phyloP scores from a whole-genome alignment of 2,113 vertebrate genomes.

The Pachyramphus minor region DNA sequence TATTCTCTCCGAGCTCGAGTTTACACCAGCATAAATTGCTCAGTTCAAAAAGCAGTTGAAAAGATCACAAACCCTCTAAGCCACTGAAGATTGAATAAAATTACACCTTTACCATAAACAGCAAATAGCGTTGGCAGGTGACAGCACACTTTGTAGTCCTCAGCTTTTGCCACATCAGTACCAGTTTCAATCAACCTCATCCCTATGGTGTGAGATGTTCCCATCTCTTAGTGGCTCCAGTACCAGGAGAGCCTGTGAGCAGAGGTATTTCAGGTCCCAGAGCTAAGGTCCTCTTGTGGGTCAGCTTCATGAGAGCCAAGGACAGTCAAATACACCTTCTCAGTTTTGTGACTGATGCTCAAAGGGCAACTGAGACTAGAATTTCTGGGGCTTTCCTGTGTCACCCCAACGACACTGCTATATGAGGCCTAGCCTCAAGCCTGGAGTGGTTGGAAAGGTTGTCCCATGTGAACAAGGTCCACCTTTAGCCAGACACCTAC shows the following conservation, averaged over 20 bases:
- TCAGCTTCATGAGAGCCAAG: not conserved
- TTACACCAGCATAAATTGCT: too few relatives aligned
- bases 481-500: not conserved
- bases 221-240: not conserved
- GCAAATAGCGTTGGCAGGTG: not conserved
- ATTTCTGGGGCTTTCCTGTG: not conserved
- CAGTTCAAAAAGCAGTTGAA: not conserved
- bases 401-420: not conserved
- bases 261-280: not conserved
- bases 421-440: not conserved
- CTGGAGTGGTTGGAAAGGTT: not conserved
- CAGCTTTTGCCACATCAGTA: not conserved
- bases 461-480: accelerated
- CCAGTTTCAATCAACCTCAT: not conserved
- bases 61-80: not conserved
- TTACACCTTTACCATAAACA: not conserved
- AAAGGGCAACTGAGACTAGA: not conserved
- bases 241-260: not conserved
- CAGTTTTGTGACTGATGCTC: not conserved
- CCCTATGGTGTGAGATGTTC: not conserved
- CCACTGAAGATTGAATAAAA: not conserved
- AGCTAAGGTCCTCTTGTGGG: not conserved
- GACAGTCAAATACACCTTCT: not conserved
- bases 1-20: not conserved
- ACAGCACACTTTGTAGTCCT: not conserved